Base-by-base conservation (phyloP, 1,140 invertebrate genomes). In the Pomacea maculata region DNA sequence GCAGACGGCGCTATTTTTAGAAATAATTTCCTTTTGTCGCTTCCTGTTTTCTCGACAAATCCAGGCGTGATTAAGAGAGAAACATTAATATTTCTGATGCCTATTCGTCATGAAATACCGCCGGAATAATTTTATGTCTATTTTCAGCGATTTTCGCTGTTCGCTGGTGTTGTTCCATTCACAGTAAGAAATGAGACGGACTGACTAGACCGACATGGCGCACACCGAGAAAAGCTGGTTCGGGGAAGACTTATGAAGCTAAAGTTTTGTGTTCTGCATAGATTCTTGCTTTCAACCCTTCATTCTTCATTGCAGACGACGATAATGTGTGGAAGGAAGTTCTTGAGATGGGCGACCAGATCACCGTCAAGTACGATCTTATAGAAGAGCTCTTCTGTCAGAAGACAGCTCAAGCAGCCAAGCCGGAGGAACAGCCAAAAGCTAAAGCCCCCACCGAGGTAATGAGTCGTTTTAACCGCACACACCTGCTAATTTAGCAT, bases 311-410 rank as follows among this genome's bases (percentile, higher is more conserved):
- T 82, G 29, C 75, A 90, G 79, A 95, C 95, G 67, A 96, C 95
- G 87, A 95, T 81, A 98, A 98, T 90, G 95, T 99, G 84, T 99
- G 97, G 97, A 95, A 96, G 0, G 92, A 96, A 77, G 95, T 98
- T 34, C 95, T 96, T 0, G 94, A 95, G 85, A 95, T 95, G 84
- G 95, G 97, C 88, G 95, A 97, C 88, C 94, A 88, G 94, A 86
- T 89, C 3, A 81, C 86, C 92, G 80, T 94, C 92, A 84, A 89
- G 64, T 90, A 90, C 77, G 86, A 87, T 25, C 82, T 72, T 4
- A 87, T 92, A 19, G 91, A 92, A 82, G 86, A 90, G 75, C 81
- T 91, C 11, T 90, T 92, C 84, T 89, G 87, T 83, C 89, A 88
- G 79, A 88, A 91, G 78, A 82, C 84, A 64, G 84, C 82, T 3